phyloP scores from a whole-genome alignment of 2,888 invertebrate species.

The Nycteola revayana region DNA sequence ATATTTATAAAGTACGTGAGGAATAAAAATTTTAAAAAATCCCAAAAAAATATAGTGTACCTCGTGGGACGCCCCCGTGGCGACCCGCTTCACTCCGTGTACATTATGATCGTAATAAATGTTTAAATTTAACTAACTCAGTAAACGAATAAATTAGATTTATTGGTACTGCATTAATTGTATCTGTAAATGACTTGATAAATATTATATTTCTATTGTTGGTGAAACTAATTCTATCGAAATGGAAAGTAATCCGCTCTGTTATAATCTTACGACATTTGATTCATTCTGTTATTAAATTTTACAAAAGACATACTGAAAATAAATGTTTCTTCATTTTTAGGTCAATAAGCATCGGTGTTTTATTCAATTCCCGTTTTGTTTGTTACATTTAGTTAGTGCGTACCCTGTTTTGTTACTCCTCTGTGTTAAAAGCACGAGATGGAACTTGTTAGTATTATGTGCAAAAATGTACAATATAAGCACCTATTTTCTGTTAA shows the following conservation, averaged over 20 bases:
- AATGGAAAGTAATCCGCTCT: constrained; percentile 75
- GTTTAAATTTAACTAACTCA: constrained; percentile 73
- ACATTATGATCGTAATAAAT: constrained; percentile 66
- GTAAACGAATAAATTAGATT: constrained; percentile 79
- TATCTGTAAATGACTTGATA: constrained; percentile 79
- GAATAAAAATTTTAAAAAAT: constrained; percentile 66
- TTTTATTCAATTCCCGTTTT: constrained; percentile 63
- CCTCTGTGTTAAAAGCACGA: no score
- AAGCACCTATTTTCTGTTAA: no score
- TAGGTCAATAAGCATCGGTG: constrained; percentile 84
- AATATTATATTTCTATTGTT: constrained; percentile 80
- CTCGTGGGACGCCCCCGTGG: constrained; percentile 36
- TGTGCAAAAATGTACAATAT: no score
- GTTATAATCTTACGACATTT: constrained; percentile 75
- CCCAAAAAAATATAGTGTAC: constrained; percentile 61
- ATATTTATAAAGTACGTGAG: constrained; percentile 81
- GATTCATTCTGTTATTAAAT: constrained; percentile 82
- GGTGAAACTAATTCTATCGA: constrained; percentile 75
- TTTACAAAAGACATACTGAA: constrained; percentile 86
- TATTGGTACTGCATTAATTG: constrained; percentile 75
- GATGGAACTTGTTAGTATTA: no score
- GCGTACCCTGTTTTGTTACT: no score
- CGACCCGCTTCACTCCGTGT: constrained; percentile 47
- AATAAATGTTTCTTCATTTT: constrained; percentile 89
- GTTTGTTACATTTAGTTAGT: constrained; percentile 12